Percentiles rank a stretch among this genome's conserved stretches.
These are phyloP conservation scores for Pseudococcus jackbeardsleyi DNA, from an alignment of 2,888 invertebrate genomes.

Conservation along the genomic window DNA sequence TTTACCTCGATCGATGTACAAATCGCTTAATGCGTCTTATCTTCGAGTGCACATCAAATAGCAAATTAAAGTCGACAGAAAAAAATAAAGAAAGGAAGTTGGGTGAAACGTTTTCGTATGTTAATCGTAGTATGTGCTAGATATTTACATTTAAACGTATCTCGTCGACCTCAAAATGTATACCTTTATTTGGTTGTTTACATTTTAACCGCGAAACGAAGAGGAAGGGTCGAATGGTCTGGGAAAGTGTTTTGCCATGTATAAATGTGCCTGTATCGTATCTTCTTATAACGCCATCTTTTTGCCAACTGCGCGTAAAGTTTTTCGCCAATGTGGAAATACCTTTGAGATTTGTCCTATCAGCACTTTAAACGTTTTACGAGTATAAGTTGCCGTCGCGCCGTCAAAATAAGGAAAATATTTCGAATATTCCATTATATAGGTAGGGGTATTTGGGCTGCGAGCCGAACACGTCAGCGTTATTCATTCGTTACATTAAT, in stretches of 20 bases:
- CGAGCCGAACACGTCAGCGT: neutral
- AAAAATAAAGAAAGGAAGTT: too few relatives aligned
- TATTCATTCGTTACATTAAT: slow-evolving; percentile 3
- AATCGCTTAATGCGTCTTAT: neutral
- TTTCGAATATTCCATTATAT: neutral
- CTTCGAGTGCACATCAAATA: too few relatives aligned
- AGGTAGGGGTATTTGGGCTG: neutral
- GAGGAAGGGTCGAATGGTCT: neutral
- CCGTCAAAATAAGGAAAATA: neutral
- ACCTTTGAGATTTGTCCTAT: slow-evolving; percentile 25
- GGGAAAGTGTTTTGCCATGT: slow-evolving; percentile 3
- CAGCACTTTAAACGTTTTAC: slow-evolving; percentile 19
- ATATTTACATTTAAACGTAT: neutral
- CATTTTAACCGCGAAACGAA: neutral
- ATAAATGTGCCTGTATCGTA: neutral
- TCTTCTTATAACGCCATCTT: neutral
- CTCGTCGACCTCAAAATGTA: neutral
- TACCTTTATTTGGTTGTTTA: slow-evolving; percentile 17
- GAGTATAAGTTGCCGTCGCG: neutral
- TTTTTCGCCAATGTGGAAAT: neutral
- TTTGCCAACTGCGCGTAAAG: slow-evolving; percentile 11
- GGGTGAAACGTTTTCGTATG: too few relatives aligned
- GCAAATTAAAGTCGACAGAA: too few relatives aligned
- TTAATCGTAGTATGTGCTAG: neutral
- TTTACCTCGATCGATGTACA: neutral